phyloP scores from a whole-genome alignment of 2,888 invertebrate genomes.

The Cataglyphis livida region DNA sequence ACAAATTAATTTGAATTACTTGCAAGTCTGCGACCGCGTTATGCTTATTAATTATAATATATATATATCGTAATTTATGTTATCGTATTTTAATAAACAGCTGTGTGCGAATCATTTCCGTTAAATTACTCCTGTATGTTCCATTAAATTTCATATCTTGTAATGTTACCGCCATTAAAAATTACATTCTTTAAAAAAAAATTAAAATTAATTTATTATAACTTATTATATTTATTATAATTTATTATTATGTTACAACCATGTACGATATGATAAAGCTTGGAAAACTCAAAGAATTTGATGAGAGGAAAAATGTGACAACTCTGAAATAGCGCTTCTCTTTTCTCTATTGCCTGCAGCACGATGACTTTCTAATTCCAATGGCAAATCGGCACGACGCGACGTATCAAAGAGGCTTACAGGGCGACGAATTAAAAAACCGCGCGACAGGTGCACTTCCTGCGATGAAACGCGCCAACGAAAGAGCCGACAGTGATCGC shows the following conservation, averaged over 20 bases:
- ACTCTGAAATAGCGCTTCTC: conserved; percentile 18
- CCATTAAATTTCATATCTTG: conserved; percentile 31
- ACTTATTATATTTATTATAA: no score
- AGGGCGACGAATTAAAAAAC: conserved; percentile 46
- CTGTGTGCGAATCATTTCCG: not conserved
- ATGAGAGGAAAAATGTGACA: conserved; percentile 9
- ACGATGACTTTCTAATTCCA: conserved; percentile 47
- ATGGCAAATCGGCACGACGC: conserved; percentile 18
- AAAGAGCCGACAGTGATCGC: conserved; percentile 26
- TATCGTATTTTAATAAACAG: conserved; percentile 37
- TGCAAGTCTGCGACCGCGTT: conserved; percentile 33
- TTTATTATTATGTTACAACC: not conserved
- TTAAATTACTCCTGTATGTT: conserved; percentile 36
- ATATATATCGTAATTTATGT: conserved; percentile 34
- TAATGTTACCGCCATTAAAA: not conserved
- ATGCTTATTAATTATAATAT: conserved; percentile 35
- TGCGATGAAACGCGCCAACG: conserved; percentile 46
- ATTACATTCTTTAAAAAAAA: not conserved
- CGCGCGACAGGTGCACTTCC: conserved; percentile 49
- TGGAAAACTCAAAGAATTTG: not conserved
- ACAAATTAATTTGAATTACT: conserved; percentile 41
- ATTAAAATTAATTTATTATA: not conserved
- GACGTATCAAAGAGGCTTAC: conserved; percentile 16
- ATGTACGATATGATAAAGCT: not conserved
- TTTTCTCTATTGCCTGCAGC: not conserved